Evolutionary conservation across 2,888 invertebrate genomes (phyloP).

Genomic region (Phytoseiulus persimilis): DNA sequence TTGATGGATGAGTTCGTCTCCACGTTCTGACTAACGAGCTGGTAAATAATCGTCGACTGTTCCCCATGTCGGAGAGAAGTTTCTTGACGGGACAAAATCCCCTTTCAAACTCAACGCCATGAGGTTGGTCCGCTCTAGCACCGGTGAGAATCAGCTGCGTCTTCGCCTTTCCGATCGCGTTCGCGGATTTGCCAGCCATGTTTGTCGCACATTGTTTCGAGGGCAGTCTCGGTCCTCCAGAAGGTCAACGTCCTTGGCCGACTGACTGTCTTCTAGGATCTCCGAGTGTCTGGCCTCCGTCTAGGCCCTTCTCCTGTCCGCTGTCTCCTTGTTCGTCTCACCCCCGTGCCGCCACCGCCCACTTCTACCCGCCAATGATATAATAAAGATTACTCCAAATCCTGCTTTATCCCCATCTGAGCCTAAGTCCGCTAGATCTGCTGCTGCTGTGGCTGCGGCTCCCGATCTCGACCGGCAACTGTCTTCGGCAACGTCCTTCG

Average conservation of each 20-base stretch:
- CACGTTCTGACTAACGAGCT: not conserved
- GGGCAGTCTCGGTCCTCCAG: not conserved
- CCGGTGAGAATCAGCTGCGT: no score
- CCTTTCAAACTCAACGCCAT: not conserved
- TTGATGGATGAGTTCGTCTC: not conserved
- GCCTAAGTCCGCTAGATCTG: not conserved
- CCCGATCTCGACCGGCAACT: not conserved
- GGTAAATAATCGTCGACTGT: not conserved
- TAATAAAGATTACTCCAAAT: conserved; percentile 39
- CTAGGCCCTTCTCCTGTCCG: not conserved
- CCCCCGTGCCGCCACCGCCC: not conserved
- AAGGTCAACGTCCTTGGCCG: conserved; percentile 5
- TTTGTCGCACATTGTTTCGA: not conserved
- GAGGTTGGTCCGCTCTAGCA: no score
- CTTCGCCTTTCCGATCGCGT: not conserved
- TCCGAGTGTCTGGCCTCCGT: not conserved
- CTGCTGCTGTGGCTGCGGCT: not conserved
- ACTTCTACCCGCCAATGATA: not conserved
- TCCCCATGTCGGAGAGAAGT: not conserved
- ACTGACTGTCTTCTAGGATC: not conserved
- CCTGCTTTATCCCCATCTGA: conserved; percentile 37
- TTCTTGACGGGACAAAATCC: not conserved
- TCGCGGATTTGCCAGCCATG: not conserved
- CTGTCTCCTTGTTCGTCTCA: not conserved
- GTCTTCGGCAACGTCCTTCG: not conserved